Evolutionary conservation across 2,113 vertebrate species (phyloP).

Genomic region (Setophaga coronata): DNA sequence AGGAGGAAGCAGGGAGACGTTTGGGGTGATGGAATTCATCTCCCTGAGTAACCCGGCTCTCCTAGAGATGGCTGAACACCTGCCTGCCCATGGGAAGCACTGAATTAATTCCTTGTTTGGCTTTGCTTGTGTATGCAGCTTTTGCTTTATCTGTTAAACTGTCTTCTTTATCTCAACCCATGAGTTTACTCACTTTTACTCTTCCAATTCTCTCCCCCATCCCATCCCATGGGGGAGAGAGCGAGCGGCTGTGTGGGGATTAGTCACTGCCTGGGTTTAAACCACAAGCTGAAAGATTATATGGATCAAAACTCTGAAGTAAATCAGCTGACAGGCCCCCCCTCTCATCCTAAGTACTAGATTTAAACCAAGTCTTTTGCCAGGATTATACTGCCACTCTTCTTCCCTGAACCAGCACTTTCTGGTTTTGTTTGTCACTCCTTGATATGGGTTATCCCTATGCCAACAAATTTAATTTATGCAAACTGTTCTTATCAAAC

Average conservation of each 20-base stretch:
- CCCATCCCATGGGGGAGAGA: neutral
- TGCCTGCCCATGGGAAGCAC: neutral
- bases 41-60: neutral
- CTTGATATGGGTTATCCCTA: neutral
- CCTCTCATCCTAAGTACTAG: too few relatives aligned
- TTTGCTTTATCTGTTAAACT: neutral
- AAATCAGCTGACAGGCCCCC: neutral
- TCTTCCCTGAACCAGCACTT: neutral
- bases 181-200: neutral
- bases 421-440: neutral
- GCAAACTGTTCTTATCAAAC: neutral
- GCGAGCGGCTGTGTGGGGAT: accelerated
- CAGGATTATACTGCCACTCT: accelerated
- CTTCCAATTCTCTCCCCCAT: neutral
- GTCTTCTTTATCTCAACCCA: neutral
- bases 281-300: neutral
- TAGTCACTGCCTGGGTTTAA: neutral
- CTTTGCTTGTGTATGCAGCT: neutral
- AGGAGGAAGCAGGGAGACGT: accelerated
- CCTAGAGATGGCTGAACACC: neutral
- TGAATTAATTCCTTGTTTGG: neutral
- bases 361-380: neutral
- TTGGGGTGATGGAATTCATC: neutral
- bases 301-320: neutral
- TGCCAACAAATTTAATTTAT: neutral